Evolutionary conservation across 2,888 invertebrate genomes (phyloP).

Genomic region (Apodemia hepburni): DNA sequence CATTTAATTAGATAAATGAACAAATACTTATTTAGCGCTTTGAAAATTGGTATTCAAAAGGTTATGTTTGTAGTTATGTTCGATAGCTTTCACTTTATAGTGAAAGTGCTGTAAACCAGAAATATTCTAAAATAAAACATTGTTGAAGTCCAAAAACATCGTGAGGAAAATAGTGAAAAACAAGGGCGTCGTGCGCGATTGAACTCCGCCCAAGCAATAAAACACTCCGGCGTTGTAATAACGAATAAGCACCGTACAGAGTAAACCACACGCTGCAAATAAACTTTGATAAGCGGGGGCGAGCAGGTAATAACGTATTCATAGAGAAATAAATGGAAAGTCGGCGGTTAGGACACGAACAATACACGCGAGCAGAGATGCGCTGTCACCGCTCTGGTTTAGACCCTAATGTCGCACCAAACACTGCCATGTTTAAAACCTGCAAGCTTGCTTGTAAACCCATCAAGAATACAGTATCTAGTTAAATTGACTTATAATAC

Average conservation of each 20-base stretch:
- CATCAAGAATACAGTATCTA: slow-evolving; percentile 67
- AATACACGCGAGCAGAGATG: slow-evolving; percentile 68
- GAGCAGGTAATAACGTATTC: slow-evolving; percentile 81
- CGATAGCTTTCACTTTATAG: neutral
- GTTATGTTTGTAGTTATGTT: neutral
- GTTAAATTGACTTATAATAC: slow-evolving; percentile 73
- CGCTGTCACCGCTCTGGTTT: slow-evolving; percentile 54
- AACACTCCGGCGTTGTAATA: slow-evolving; percentile 78
- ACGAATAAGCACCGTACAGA: slow-evolving; percentile 79
- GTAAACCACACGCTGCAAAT: slow-evolving; percentile 80
- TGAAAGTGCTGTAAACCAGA: neutral
- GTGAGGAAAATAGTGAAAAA: slow-evolving; percentile 61
- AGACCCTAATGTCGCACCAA: slow-evolving; percentile 43
- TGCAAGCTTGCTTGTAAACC: slow-evolving; percentile 53
- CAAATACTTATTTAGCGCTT: no score
- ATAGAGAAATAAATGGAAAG: slow-evolving; percentile 81
- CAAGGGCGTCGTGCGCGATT: slow-evolving; percentile 71
- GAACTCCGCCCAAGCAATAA: slow-evolving; percentile 75
- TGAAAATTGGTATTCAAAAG: no score
- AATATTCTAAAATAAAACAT: slow-evolving; percentile 38
- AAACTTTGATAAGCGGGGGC: slow-evolving; percentile 80
- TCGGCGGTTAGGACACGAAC: slow-evolving; percentile 76
- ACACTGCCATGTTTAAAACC: slow-evolving; percentile 58
- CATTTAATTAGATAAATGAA: neutral
- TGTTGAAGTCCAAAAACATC: slow-evolving; percentile 55